phyloP scores from a whole-genome alignment of 2,888 invertebrate species.

The Nomada flava region DNA sequence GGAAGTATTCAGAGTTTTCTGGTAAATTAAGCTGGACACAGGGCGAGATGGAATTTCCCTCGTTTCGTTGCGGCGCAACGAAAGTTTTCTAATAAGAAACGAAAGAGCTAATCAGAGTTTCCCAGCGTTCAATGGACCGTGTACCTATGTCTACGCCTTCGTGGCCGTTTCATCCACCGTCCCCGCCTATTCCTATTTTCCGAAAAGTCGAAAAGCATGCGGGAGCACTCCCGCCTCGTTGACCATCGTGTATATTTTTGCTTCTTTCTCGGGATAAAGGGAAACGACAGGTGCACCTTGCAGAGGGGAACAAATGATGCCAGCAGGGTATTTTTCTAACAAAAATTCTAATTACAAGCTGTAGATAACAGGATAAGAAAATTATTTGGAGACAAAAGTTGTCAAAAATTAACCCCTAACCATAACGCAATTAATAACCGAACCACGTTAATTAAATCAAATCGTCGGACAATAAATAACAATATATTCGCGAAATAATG shows the following conservation, averaged over 20 bases:
- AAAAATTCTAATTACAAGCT: too few species aligned
- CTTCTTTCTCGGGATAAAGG: not conserved
- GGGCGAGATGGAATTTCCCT: constrained; percentile 75
- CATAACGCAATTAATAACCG: not conserved
- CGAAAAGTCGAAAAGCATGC: constrained; percentile 6
- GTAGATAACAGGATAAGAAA: too few species aligned
- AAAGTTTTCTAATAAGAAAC: constrained; percentile 80
- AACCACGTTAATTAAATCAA: not conserved
- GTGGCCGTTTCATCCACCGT: constrained; percentile 16
- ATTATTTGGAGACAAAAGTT: not conserved
- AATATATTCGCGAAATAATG: too few species aligned
- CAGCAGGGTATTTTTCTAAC: too few species aligned
- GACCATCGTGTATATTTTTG: not conserved
- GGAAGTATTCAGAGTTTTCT: constrained; percentile 79
- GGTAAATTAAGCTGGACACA: constrained; percentile 77
- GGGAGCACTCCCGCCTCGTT: not conserved
- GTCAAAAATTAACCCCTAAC: not conserved
- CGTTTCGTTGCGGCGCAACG: constrained; percentile 61
- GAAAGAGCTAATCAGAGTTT: constrained; percentile 80
- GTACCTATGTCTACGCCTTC: constrained; percentile 61
- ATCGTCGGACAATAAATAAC: too few species aligned
- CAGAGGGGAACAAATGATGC: not conserved
- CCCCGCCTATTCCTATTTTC: not conserved
- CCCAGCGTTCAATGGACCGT: constrained; percentile 77
- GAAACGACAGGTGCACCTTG: not conserved